Evolutionary conservation across 2,888 invertebrate species (phyloP), one percentile per base, ranked within the genome.

Genomic region (Neocrepidodera transversa): DNA sequence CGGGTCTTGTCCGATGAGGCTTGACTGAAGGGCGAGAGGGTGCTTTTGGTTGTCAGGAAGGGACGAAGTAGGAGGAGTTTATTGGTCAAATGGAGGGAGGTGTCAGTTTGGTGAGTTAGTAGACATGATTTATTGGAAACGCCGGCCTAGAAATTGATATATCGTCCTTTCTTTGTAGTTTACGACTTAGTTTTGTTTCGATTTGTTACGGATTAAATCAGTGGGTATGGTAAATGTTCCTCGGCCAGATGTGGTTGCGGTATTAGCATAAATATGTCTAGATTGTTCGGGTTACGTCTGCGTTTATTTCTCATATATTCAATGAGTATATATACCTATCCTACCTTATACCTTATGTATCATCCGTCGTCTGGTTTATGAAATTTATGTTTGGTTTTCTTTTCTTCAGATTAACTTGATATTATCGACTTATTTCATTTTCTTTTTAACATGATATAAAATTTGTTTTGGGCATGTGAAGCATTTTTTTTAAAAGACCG

Each of bases 31-130:
- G 58, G 57, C 42, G 58, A 52, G 58, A 48, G 26, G 28, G 51
- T 32, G 11, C 26, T 36, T 36, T 20, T 45, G 32, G 40, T 36
- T 35, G 42, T 58, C 43, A 23, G 58, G 47, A 35, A 49, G 59
- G 35, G 17, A 26, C 42, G 26, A 40, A 40, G 14, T n/a, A 40
- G 48, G 50, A 35, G 51, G 35, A 36, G 54, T 30, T 35, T n/a
- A 28, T 35, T n/a, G 16, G 32, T 11, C 14, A 17, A 42, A 45
- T 20, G 67, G 49, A 59, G 58, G 61, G 65, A 68, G 62, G 70
- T 71, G 70, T 72, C 72, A 72, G 71, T 72, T 71, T 67, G 68
- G 66, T 69, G 66, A 70, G 68, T 68, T 62, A 16, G 30, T 43
- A 42, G 54, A 56, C 52, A 65, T 70, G 71, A 72, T 71, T 70